Evolutionary conservation across 2,113 vertebrate species (phyloP).

Genomic region (Hyperopisus bebe): DNA sequence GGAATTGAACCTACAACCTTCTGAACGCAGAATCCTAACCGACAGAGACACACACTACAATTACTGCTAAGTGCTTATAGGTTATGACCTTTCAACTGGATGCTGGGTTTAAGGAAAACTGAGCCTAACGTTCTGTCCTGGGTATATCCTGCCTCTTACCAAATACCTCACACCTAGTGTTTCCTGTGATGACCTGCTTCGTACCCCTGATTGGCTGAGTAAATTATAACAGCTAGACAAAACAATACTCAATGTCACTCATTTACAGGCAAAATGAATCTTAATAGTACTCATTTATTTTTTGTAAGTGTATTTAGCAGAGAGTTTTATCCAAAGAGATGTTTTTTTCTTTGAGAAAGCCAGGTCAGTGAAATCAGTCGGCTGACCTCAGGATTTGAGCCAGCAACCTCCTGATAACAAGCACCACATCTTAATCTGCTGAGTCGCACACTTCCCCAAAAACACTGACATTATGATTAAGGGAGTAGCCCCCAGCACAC

Average conservation of each 20-base stretch:
- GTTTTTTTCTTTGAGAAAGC: background rate
- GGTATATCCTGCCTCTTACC: background rate
- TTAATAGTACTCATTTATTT: background rate
- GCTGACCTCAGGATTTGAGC: background rate
- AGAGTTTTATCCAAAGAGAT: background rate
- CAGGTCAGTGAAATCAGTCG: background rate
- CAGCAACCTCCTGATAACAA: background rate
- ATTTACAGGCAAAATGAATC: background rate
- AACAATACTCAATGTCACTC: background rate
- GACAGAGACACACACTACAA: background rate
- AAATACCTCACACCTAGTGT: background rate
- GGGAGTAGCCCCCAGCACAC: background rate
- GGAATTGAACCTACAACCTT: background rate
- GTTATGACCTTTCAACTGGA: background rate
- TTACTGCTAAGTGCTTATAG: background rate
- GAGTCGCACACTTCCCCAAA: background rate
- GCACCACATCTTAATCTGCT: background rate
- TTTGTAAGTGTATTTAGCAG: background rate
- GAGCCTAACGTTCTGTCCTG: background rate
- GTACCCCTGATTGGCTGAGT: background rate
- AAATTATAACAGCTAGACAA: background rate
- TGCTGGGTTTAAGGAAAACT: background rate
- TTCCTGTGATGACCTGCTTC: background rate
- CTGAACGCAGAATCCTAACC: background rate
- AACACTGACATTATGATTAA: background rate